Evolutionary conservation across 2,113 vertebrate genomes (phyloP).

Genomic region (Anhinga rufa): DNA sequence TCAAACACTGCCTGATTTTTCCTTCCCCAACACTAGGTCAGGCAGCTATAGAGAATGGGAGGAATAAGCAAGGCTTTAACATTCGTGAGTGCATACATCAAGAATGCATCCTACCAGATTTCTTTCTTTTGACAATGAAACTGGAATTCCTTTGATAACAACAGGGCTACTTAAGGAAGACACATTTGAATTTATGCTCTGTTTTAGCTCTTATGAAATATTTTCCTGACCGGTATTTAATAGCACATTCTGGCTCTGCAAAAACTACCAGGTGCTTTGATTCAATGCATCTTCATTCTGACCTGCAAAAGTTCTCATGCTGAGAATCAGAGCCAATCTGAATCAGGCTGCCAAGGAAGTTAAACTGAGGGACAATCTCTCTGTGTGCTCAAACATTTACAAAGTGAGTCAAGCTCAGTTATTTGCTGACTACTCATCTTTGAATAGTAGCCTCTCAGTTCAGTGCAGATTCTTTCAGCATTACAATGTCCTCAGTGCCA

Average conservation of each 20-base stretch:
- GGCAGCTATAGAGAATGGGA: background rate
- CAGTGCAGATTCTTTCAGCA: background rate
- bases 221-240: background rate
- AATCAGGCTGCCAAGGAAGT: background rate
- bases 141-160: slow-evolving; percentile 19
- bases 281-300: slow-evolving; percentile 11
- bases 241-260: background rate
- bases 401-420: background rate
- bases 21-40: background rate
- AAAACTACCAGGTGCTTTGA: background rate
- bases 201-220: background rate
- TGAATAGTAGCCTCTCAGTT: slow-evolving; percentile 14
- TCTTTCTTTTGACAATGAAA: background rate
- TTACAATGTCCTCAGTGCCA: background rate
- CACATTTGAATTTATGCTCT: background rate
- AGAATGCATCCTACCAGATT: slow-evolving; percentile 30
- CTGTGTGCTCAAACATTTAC: slow-evolving; percentile 29
- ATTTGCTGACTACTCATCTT: slow-evolving; percentile 38
- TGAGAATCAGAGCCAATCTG: background rate
- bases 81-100: background rate
- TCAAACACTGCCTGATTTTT: background rate
- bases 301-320: background rate
- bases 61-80: background rate
- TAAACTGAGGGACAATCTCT: slow-evolving; percentile 11
- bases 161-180: background rate